These are phyloP conservation scores for Pararge aegeria DNA, from an alignment of 1,140 invertebrate species.

Conservation along the genomic window DNA sequence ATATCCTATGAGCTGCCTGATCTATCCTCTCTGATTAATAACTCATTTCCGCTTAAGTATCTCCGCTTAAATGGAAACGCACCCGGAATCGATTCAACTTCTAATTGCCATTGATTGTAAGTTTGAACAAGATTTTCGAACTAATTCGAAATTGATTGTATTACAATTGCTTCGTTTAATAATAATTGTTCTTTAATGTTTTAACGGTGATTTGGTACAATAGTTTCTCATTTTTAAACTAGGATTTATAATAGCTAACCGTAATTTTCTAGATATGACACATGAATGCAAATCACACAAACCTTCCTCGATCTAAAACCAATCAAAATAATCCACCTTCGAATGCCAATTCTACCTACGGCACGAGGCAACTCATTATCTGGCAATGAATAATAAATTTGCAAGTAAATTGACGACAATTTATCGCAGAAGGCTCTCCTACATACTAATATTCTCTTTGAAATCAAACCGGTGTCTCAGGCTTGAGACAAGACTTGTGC, in stretches of 20 bases:
- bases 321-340: not conserved
- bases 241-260: too few relatives aligned
- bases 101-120: not conserved
- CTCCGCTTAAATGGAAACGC: not conserved
- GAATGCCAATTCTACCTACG: not conserved
- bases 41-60: too few relatives aligned
- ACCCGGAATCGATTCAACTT: not conserved
- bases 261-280: not conserved
- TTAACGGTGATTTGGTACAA: not conserved
- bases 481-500: not conserved
- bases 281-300: too few relatives aligned
- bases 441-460: slow-evolving; percentile 15
- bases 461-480: not conserved
- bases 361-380: slow-evolving; percentile 13
- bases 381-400: slow-evolving; percentile 31
- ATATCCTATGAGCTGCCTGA: too few relatives aligned
- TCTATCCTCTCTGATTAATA: too few relatives aligned
- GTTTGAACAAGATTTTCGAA: not conserved
- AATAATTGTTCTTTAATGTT: slow-evolving; percentile 1
- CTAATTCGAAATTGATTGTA: not conserved
- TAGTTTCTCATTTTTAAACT: not conserved
- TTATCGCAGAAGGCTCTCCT: slow-evolving; percentile 3
- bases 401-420: slow-evolving; percentile 29
- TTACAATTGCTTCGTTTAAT: not conserved
- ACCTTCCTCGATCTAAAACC: not conserved